Conservation (phyloP, 2,113 vertebrate genomes). For the Limanda limanda region DNA sequence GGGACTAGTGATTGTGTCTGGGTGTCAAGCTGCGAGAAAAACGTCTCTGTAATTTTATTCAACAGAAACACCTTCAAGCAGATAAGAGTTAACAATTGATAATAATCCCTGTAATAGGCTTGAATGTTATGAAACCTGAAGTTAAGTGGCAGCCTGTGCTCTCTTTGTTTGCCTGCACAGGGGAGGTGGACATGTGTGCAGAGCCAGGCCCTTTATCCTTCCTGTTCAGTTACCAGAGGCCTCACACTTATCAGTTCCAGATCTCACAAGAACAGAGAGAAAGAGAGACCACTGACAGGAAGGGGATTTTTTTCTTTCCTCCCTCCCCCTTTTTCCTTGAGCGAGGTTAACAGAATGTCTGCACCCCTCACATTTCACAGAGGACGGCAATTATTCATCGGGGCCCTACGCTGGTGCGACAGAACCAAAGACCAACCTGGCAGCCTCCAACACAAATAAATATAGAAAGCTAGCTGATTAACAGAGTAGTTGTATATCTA, state of each 20-base stretch:
- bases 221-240: conserved; percentile 76
- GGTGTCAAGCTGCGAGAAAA: conserved; percentile 51
- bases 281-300: conserved; percentile 78
- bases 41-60: conserved; percentile 6
- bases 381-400: conserved; percentile 74
- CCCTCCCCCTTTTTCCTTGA: conserved; percentile 42
- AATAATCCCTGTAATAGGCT: conserved; percentile 48
- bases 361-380: conserved; percentile 70
- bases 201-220: conserved; percentile 77
- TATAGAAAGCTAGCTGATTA: conserved; percentile 2
- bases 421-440: conserved; percentile 50
- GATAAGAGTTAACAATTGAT: conserved; percentile 36
- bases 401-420: conserved; percentile 26
- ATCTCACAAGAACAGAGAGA: conserved; percentile 76
- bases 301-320: conserved; percentile 47
- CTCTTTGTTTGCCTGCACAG: conserved; percentile 60
- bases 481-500: no score
- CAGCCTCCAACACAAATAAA: conserved; percentile 20
- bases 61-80: conserved; percentile 22
- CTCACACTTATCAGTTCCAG: conserved; percentile 79
- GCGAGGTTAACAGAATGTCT: conserved; percentile 75
- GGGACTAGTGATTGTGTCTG: conserved; percentile 36
- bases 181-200: conserved; percentile 79
- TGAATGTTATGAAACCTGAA: conserved; percentile 49
- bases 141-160: conserved; percentile 57